Evolutionary conservation across 92 coral and sea anemone genomes (phyloP).

Genomic region (Montipora capitata): DNA sequence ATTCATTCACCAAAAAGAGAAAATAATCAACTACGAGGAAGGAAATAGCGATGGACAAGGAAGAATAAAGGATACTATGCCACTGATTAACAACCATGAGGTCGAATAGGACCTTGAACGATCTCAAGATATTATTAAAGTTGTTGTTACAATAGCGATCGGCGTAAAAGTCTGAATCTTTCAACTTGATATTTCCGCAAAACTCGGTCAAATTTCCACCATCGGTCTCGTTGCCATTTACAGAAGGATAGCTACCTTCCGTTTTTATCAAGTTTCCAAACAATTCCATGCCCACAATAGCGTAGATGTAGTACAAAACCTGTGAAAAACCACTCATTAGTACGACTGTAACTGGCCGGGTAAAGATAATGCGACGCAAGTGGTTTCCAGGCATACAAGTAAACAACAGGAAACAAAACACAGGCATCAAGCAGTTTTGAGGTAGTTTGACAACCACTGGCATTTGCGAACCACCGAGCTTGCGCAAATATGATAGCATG

Average conservation of each 20-base stretch:
- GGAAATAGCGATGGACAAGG: too few species aligned
- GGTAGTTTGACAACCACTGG: too few species aligned
- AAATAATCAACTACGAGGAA: too few species aligned
- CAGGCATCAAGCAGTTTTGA: too few species aligned
- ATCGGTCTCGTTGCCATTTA: constrained; percentile 51
- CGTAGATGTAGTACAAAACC: constrained; percentile 92
- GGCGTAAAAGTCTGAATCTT: constrained; percentile 86
- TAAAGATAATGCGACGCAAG: too few species aligned
- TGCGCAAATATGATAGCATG: neutral
- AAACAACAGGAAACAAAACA: too few species aligned
- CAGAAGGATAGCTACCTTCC: constrained; percentile 77
- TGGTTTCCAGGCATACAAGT: too few species aligned
- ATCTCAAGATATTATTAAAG: constrained; percentile 84
- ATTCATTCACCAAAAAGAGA: too few species aligned
- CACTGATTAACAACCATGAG: constrained; percentile 97
- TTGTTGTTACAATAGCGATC: constrained; percentile 96
- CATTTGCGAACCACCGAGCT: too few species aligned
- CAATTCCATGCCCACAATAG: constrained; percentile 95
- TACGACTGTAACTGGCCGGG: neutral
- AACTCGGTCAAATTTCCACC: constrained; percentile 61
- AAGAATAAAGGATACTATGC: constrained; percentile 95
- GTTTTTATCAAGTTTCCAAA: constrained; percentile 77
- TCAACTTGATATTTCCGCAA: constrained; percentile 91
- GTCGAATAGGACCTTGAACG: constrained; percentile 93
- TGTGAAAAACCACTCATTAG: constrained; percentile 7